These are phyloP conservation scores for Labia minor DNA, from an alignment of 2,888 invertebrate genomes.

Conservation along the genomic window DNA sequence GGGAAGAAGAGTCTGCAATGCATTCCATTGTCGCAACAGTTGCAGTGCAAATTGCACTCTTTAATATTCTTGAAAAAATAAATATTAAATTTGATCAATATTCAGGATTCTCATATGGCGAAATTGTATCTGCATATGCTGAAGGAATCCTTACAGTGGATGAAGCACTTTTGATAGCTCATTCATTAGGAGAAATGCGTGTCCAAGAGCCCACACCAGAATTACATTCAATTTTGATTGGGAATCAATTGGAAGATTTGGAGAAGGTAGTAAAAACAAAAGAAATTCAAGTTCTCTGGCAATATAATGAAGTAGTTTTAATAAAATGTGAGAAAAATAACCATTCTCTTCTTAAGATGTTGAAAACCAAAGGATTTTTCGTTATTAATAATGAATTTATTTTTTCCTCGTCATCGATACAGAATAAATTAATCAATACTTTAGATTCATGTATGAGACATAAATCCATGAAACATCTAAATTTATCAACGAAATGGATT, in stretches of 20 bases:
- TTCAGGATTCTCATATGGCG: slow-evolving; percentile 63
- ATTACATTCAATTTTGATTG: not conserved
- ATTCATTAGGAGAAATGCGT: slow-evolving; percentile 41
- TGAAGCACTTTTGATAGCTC: slow-evolving; percentile 74
- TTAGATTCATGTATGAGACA: not conserved
- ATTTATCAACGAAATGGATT: slow-evolving; percentile 27
- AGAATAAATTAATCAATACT: not conserved
- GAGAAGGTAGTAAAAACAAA: not conserved
- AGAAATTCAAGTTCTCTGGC: not conserved
- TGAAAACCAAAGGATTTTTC: not conserved
- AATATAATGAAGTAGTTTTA: not conserved
- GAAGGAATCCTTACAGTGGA: slow-evolving; percentile 82
- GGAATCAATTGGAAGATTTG: not conserved
- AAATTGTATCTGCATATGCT: slow-evolving; percentile 89
- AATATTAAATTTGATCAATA: not conserved
- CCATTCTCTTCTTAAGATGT: not conserved
- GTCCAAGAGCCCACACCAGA: no score
- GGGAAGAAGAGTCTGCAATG: slow-evolving; percentile 24
- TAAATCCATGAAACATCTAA: not conserved
- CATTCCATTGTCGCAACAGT: slow-evolving; percentile 30
- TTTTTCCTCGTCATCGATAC: not conserved
- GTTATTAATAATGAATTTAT: not conserved
- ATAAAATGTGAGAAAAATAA: not conserved
- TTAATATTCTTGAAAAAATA: not conserved
- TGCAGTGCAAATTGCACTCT: slow-evolving; percentile 38